Conservation (phyloP, 1,140 invertebrate species). For the Drosophila carrolli region DNA sequence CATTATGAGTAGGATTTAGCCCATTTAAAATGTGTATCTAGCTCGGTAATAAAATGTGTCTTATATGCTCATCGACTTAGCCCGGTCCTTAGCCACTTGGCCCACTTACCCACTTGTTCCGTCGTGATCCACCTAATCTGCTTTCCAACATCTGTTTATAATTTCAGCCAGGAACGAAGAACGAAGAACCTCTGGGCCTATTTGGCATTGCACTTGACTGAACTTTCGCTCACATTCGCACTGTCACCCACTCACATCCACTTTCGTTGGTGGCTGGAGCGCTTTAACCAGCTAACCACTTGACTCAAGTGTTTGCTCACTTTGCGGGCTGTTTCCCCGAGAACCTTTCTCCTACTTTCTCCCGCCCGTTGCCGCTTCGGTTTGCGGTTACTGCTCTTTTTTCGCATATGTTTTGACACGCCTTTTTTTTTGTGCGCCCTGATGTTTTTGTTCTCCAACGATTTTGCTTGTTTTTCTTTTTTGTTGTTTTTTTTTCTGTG, state of each 20-base stretch:
- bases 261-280: conserved; percentile 15
- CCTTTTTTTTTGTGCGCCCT: conserved; percentile 37
- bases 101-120: conserved; percentile 35
- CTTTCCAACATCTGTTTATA: conserved; percentile 47
- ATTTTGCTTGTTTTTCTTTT: conserved; percentile 14
- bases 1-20: too few species aligned
- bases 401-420: conserved; percentile 73
- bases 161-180: conserved; percentile 20
- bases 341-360: conserved; percentile 17
- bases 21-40: not conserved
- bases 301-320: conserved; percentile 78
- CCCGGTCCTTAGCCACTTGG: conserved; percentile 15
- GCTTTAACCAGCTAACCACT: conserved; percentile 73
- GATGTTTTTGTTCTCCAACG: conserved; percentile 54
- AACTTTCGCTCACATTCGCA: conserved; percentile 51
- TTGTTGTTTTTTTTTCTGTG: conserved; percentile 16
- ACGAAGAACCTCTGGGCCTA: conserved; percentile 27
- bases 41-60: conserved; percentile 1
- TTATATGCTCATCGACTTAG: conserved; percentile 16
- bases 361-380: conserved; percentile 35
- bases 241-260: conserved; percentile 29
- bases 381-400: conserved; percentile 44
- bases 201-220: conserved; percentile 54
- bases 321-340: conserved; percentile 56
- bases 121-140: conserved; percentile 44